These are phyloP conservation scores for Kryptolebias marmoratus DNA, from an alignment of 2,113 vertebrate genomes.

Conservation along the genomic window DNA sequence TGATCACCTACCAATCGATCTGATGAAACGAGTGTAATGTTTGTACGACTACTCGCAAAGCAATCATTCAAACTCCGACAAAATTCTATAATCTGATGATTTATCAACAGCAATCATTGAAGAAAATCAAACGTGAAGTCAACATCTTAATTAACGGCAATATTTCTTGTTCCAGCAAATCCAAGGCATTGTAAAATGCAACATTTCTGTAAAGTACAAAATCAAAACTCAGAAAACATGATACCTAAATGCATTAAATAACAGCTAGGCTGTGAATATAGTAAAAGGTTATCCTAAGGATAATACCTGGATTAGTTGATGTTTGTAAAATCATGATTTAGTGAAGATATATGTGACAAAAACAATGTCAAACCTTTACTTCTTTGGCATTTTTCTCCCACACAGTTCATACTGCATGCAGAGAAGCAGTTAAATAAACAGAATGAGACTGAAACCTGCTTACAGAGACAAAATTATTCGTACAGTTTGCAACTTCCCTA, in stretches of 20 bases:
- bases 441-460: conserved; percentile 12
- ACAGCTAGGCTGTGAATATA: neutral
- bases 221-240: conserved; percentile 23
- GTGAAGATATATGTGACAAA: neutral
- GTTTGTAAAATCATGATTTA: conserved; percentile 4
- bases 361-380: neutral
- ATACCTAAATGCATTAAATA: neutral
- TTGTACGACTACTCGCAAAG: conserved; percentile 12
- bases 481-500: conserved; percentile 12
- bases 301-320: conserved; percentile 20
- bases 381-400: neutral
- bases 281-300: neutral
- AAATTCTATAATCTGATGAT: neutral
- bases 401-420: neutral
- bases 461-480: neutral
- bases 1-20: conserved; percentile 6
- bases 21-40: neutral
- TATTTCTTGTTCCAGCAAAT: conserved; percentile 17
- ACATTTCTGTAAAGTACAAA: conserved; percentile 38
- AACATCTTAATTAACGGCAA: neutral
- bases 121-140: neutral
- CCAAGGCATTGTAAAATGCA: conserved; percentile 19
- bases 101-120: conserved; percentile 11
- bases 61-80: conserved; percentile 20
- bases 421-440: neutral